Evolutionary conservation across 64 coral and sea anemone genomes (phyloP).

Genomic region (Montipora cactus): DNA sequence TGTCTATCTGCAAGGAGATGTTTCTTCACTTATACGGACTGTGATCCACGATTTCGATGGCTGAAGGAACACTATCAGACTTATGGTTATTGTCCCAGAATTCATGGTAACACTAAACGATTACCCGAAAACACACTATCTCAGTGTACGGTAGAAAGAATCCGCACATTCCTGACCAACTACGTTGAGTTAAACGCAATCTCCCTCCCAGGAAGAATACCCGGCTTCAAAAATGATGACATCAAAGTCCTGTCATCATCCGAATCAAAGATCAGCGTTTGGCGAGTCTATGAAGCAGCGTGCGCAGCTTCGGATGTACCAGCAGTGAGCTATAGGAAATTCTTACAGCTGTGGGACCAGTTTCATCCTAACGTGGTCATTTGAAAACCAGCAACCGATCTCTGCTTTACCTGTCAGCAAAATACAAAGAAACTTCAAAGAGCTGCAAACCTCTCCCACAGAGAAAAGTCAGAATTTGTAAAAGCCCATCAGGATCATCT

Average conservation of each 20-base stretch:
- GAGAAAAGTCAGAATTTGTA: conserved; percentile 60
- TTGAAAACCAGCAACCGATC: conserved; percentile 58
- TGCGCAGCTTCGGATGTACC: background rate
- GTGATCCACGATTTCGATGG: conserved; percentile 21
- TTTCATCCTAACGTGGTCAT: conserved; percentile 34
- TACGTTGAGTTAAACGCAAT: conserved; percentile 41
- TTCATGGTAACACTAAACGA: conserved; percentile 5
- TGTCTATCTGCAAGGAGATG: conserved; percentile 1
- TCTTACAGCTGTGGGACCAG: conserved; percentile 39
- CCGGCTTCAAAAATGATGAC: conserved; percentile 30
- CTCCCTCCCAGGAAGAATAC: conserved; percentile 21
- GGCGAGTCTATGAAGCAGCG: conserved; percentile 6
- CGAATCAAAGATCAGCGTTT: conserved; percentile 45
- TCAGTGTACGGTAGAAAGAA: background rate
- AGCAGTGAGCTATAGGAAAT: conserved; percentile 34
- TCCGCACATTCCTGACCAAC: conserved; percentile 2
- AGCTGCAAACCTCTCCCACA: conserved; percentile 53
- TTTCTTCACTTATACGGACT: conserved; percentile 16
- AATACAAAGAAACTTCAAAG: conserved; percentile 55
- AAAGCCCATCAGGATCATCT: conserved; percentile 46
- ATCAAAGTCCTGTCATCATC: conserved; percentile 56
- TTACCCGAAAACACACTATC: conserved; percentile 12
- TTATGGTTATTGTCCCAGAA: conserved; percentile 30
- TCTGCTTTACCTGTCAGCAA: conserved; percentile 65
- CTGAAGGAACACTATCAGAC: conserved; percentile 18